A percentile compares a stretch with the other conserved stretches of the same genome.
phyloP scores from a whole-genome alignment of 1,140 invertebrate genomes.

The Drosophila pectinifera region DNA sequence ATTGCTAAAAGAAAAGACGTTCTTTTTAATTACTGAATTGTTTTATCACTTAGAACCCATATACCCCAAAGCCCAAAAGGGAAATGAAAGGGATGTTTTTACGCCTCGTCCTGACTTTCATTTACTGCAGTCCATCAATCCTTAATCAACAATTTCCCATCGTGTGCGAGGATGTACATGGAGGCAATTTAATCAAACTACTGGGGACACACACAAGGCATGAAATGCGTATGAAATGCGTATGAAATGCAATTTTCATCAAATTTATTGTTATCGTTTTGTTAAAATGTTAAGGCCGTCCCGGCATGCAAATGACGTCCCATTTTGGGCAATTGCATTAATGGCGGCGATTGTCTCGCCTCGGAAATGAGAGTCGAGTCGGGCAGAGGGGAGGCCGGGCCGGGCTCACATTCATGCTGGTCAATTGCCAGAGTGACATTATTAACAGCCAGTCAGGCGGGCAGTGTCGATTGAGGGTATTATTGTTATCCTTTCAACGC shows the following conservation, averaged over 20 bases:
- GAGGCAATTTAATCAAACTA: conserved; percentile 68
- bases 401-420: conserved; percentile 71
- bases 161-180: conserved; percentile 1
- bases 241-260: conserved; percentile 78
- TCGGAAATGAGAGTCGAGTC: conserved; percentile 8
- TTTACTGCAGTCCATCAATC: conserved; percentile 15
- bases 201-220: conserved; percentile 59
- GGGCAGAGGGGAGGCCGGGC: background rate
- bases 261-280: conserved; percentile 78
- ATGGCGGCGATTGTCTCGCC: conserved; percentile 68
- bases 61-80: background rate
- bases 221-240: conserved; percentile 71
- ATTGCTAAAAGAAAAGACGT: too few relatives aligned
- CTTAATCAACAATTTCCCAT: conserved; percentile 17
- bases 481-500: conserved; percentile 80
- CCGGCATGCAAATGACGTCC: conserved; percentile 72
- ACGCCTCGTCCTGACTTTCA: background rate
- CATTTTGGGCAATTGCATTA: conserved; percentile 72
- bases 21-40: background rate
- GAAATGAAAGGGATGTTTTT: background rate
- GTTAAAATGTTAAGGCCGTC: conserved; percentile 54
- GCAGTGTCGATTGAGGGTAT: conserved; percentile 68
- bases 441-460: conserved; percentile 66
- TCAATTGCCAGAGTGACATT: conserved; percentile 79
- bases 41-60: background rate